These are phyloP conservation scores for Salvelinus namaycush DNA, from an alignment of 2,113 vertebrate species.

Conservation along the genomic window DNA sequence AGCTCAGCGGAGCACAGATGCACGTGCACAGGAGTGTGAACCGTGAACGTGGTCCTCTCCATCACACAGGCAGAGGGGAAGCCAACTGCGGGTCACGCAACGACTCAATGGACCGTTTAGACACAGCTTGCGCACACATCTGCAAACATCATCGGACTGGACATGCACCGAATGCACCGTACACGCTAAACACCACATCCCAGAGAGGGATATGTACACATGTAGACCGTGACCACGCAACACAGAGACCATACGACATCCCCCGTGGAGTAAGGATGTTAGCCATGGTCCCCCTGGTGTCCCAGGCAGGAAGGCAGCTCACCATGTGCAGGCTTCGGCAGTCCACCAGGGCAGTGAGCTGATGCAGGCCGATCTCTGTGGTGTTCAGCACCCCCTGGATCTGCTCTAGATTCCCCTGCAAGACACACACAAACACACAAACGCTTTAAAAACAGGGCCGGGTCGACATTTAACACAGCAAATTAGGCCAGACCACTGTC, in stretches of 20 bases:
- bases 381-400: slow-evolving; percentile 90
- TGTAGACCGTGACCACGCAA: slow-evolving; percentile 19
- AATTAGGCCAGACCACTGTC: neutral
- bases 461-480: neutral
- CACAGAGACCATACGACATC: neutral
- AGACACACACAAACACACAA: slow-evolving; percentile 18
- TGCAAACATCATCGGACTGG: slow-evolving; percentile 9
- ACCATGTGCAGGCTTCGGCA: slow-evolving; percentile 98
- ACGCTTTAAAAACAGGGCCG: slow-evolving; percentile 15
- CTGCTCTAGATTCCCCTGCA: slow-evolving; percentile 83
- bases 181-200: too few species aligned
- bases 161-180: too few species aligned
- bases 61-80: slow-evolving; percentile 3
- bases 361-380: slow-evolving; percentile 93
- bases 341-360: slow-evolving; percentile 95
- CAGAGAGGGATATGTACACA: too few species aligned
- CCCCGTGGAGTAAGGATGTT: neutral
- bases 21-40: slow-evolving; percentile 40
- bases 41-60: slow-evolving; percentile 15
- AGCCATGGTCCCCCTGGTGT: neutral
- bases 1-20: slow-evolving; percentile 15
- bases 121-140: neutral
- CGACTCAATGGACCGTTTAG: neutral
- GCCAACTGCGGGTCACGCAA: slow-evolving; percentile 32
- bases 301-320: slow-evolving; percentile 45